Percentiles rank a stretch among this genome's conserved stretches.
Evolutionary conservation across 1,140 invertebrate genomes (phyloP).

Genomic region (Pseudomyrmex cubaensis): DNA sequence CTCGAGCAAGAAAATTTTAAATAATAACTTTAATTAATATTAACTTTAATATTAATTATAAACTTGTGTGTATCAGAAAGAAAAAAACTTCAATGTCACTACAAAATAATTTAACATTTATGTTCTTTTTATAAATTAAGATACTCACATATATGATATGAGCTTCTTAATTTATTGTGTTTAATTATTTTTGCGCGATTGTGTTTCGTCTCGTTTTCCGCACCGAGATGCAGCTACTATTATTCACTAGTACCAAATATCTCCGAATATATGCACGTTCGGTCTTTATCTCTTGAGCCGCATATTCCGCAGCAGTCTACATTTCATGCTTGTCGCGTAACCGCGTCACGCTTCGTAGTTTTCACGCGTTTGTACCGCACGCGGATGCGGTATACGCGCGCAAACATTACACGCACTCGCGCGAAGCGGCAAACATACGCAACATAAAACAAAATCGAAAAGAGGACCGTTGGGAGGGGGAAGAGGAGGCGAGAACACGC

Average conservation of each 20-base stretch:
- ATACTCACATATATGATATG: too few relatives aligned
- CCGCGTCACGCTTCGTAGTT: conserved; percentile 61
- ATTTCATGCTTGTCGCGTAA: conserved; percentile 53
- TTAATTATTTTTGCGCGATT: too few relatives aligned
- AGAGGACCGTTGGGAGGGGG: too few relatives aligned
- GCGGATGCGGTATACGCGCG: conserved; percentile 44
- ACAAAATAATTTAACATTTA: too few relatives aligned
- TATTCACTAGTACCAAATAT: conserved; percentile 13
- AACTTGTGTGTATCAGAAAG: too few relatives aligned
- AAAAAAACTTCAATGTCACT: too few relatives aligned
- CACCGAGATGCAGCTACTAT: neutral
- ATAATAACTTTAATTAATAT: too few relatives aligned
- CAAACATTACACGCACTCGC: conserved; percentile 61
- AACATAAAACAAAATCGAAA: conserved; percentile 43
- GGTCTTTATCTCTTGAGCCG: conserved; percentile 47
- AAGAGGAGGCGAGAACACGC: conserved; percentile 46
- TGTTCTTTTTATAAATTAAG: too few relatives aligned
- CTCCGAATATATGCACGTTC: conserved; percentile 2
- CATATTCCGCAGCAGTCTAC: conserved; percentile 24
- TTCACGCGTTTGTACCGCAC: conserved; percentile 50
- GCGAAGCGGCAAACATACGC: conserved; percentile 33
- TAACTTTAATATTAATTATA: too few relatives aligned
- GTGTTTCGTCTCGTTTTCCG: too few relatives aligned
- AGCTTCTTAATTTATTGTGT: too few relatives aligned
- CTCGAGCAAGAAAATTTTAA: too few relatives aligned